Evolutionary conservation across 2,888 invertebrate genomes (phyloP), one percentile per base, ranked within the genome.

Genomic region (Drosophila birchii): DNA sequence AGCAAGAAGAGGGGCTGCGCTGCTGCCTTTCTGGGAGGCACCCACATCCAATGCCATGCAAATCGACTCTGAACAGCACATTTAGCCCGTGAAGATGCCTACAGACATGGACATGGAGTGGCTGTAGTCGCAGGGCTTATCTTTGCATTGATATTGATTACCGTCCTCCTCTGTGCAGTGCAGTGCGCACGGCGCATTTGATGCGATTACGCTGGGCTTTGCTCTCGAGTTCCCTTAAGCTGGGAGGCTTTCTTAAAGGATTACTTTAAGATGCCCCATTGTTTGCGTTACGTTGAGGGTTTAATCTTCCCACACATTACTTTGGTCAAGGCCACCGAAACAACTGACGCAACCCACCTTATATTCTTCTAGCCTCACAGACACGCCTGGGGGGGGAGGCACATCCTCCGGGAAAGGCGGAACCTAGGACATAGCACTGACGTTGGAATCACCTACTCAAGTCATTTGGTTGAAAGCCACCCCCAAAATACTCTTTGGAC

Each of bases 61-160:
- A 60, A 41, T 61, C 23, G 56, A 43, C 56, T 34, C 32, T 55
- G 60, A 43, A 26, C 41, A n/a, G 55, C 43, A 55, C 56, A 55
- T 61, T 61, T 60, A 60, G 59, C 29, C 29, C 2, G n/a, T 41
- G 29, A 41, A 55, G 61, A 61, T 56, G 61, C 43, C 56, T 11
- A 47, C 14, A 38, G 43, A 34, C 45, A n/a, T 58, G 45, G 43
- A 34, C 45, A n/a, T 58, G 59, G 32, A 56, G 41, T 43, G 20
- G 20, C 26, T 18, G 62, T 43, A 20, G 60, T 23, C 23, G 26
- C 16, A 26, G 45, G 18, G 63, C 45, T 67, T 63, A 67, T 67
- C 67, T 47, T 41, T 41, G 47, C 64, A 68, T 55, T 64, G 64
- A 68, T 68, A 68, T 64, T 68, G 67, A 68, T 68, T 68, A 49